These are phyloP conservation scores for Numida meleagris DNA, from an alignment of 2,113 vertebrate species.

Conservation along the genomic window DNA sequence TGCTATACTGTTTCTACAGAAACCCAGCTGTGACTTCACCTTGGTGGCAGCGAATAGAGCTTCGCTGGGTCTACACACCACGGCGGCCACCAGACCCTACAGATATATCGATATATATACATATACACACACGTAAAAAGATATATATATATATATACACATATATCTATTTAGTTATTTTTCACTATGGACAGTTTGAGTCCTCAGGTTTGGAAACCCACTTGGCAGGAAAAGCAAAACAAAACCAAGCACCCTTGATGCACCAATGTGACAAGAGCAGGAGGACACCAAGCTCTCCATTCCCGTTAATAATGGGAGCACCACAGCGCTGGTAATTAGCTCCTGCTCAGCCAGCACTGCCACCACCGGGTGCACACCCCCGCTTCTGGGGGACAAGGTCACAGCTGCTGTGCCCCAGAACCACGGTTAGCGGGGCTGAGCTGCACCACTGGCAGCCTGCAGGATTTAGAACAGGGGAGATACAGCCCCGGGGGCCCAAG, in stretches of 20 bases:
- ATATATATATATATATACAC: too few relatives aligned
- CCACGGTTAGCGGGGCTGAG: too few relatives aligned
- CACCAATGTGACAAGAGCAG: accelerated
- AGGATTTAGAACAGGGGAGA: not conserved
- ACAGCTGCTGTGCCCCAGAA: not conserved
- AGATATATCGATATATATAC: too few relatives aligned
- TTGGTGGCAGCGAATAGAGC: not conserved
- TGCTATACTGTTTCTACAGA: not conserved
- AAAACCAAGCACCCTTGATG: not conserved
- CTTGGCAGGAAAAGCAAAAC: not conserved
- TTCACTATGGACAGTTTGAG: not conserved
- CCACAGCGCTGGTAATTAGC: not conserved
- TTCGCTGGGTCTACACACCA: not conserved
- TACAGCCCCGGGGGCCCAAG: not conserved
- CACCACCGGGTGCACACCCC: too few relatives aligned
- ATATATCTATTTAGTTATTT: not conserved
- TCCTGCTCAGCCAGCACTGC: accelerated
- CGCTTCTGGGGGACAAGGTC: accelerated
- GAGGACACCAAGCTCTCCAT: accelerated
- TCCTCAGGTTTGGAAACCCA: not conserved
- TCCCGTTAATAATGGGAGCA: accelerated
- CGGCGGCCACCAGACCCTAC: not conserved
- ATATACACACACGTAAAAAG: too few relatives aligned
- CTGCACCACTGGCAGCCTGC: not conserved
- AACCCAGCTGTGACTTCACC: not conserved